Evolutionary conservation across 1,140 invertebrate genomes (phyloP), one percentile per base, ranked within the genome.

Genomic region (Leptinotarsa texana): DNA sequence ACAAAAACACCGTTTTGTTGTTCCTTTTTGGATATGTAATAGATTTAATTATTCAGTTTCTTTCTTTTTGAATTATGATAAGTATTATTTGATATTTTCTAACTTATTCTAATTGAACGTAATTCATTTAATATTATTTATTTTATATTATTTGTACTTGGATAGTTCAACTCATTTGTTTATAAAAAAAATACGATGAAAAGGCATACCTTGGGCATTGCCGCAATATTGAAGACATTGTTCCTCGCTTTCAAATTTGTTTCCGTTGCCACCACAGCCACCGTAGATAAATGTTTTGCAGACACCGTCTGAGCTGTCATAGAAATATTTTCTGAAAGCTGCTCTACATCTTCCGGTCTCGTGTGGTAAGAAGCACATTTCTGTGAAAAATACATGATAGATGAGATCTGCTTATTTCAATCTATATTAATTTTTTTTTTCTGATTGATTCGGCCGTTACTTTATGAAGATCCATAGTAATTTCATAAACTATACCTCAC

Each of bases 251-350:
- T 89, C 88, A 87, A 96, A 98, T 80, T 93, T 92, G 84, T 98
- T 98, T 70, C 88, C 87, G 84, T 98, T 98, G 63, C 95, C 95
- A 13, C 90, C 91, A 81, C 95, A 97, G 65, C 95, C 95, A 1
- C 91, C 90, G 80, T 94, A 98, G 4, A 88, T 85, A 85, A 98
- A 98, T 77, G 91, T 89, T 74, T 91, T 91, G 84, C 97, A 98
- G 17, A 91, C 87, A 42, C 95, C 95, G 57, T 92, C 88, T 48
- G 85, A 79, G 21, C 89, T 88, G 82, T 97, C 93, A 84, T 96
- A 98, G 84, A 90, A 93, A 92, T 92, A 98, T 69, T 91, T 90
- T 1, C 87, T 83, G 74, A 85, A 79, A 68, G 86, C 83, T 49
- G 88, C 86, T 5, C 87, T 82, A 82, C 95, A 97, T 0, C 90